These are phyloP conservation scores for Arnoldichthys spilopterus DNA, from an alignment of 2,797 vertebrate genomes.

Conservation along the genomic window DNA sequence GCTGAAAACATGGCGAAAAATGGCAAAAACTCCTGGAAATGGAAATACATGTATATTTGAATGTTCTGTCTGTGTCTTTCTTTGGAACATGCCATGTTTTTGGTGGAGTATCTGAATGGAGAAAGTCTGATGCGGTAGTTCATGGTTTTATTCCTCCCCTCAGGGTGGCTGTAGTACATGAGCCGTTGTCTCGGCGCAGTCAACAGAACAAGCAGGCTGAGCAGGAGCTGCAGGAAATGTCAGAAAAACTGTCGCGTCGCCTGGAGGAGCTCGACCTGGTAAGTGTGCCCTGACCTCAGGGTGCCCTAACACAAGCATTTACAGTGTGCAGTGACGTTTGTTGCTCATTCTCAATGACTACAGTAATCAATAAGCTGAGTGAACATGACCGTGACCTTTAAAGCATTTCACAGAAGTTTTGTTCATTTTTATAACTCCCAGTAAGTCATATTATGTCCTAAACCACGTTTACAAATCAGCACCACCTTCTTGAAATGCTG, in stretches of 20 bases:
- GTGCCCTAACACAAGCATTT: not conserved
- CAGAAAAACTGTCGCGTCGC: slow-evolving; percentile 83
- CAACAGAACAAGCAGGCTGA: slow-evolving; percentile 76
- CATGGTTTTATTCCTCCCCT: not conserved
- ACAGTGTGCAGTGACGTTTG: no score
- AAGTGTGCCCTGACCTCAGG: slow-evolving; percentile 54
- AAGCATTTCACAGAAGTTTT: no score
- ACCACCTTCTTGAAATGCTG: no score
- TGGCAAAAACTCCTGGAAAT: not conserved
- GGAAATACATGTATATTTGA: not conserved
- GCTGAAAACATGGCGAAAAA: not conserved
- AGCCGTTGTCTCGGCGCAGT: slow-evolving; percentile 69
- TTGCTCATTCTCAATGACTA: not conserved
- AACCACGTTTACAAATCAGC: no score
- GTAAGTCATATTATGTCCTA: no score
- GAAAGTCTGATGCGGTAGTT: not conserved
- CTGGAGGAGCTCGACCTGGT: slow-evolving; percentile 88
- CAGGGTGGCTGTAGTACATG: slow-evolving; percentile 50
- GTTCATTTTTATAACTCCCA: no score
- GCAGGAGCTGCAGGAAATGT: slow-evolving; percentile 83
- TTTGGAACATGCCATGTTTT: not conserved
- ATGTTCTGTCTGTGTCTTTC: not conserved
- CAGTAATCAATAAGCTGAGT: no score
- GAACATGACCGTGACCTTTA: no score
- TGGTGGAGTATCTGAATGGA: not conserved